These are phyloP conservation scores for Podarcis muralis DNA, from an alignment of 2,113 vertebrate species.

Conservation along the genomic window DNA sequence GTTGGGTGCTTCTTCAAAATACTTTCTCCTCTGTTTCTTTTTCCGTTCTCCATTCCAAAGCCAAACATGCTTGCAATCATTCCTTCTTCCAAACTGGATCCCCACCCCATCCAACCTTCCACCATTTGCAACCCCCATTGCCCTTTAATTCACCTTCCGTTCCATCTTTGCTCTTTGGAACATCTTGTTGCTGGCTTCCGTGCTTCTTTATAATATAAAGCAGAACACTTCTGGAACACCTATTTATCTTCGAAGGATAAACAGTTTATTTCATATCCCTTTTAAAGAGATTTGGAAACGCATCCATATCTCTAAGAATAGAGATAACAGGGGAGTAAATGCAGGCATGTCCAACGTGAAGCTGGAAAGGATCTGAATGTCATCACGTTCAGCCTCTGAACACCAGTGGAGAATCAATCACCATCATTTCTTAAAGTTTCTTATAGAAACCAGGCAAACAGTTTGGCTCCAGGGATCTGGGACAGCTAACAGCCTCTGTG, in stretches of 20 bases:
- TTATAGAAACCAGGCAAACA: background rate
- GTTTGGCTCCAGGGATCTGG: background rate
- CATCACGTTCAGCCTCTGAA: background rate
- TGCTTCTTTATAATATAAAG: slow-evolving; percentile 5
- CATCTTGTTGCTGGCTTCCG: background rate
- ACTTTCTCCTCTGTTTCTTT: background rate
- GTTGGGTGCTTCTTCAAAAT: background rate
- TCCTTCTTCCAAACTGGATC: background rate
- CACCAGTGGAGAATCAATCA: too few relatives aligned
- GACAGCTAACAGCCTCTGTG: background rate
- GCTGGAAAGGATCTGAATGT: background rate
- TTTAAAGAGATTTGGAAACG: background rate
- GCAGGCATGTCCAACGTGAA: background rate
- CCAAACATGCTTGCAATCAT: background rate
- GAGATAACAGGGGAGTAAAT: background rate
- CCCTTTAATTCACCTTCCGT: background rate
- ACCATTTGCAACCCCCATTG: background rate
- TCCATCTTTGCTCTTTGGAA: background rate
- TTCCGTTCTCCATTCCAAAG: background rate
- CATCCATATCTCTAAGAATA: background rate
- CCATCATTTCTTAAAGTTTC: background rate
- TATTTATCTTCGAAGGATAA: slow-evolving; percentile 6
- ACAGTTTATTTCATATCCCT: slow-evolving; percentile 5
- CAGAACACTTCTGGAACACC: slow-evolving; percentile 8
- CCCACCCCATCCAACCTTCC: background rate